Percentiles rank a stretch among this genome's conserved stretches.
Conservation (phyloP, 53 echinoderm and acorn worm species). For the Luidia sarsii region DNA sequence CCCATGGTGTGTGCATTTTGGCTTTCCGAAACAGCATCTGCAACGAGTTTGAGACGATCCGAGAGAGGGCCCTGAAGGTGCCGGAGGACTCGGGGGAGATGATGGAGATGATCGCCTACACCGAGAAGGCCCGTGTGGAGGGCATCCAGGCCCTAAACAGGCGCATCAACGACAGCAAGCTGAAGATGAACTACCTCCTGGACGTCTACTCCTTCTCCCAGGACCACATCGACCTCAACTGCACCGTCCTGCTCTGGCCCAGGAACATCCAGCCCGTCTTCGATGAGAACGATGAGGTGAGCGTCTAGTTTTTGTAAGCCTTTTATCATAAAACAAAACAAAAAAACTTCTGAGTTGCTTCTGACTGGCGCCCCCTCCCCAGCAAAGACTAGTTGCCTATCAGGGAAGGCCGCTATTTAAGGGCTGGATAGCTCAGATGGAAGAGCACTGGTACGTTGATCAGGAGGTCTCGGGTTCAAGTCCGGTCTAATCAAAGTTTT, state of each 20-base stretch:
- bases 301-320: not conserved
- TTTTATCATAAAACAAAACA: not conserved
- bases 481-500: too few relatives aligned
- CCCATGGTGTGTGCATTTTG: too few relatives aligned
- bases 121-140: conserved; percentile 88
- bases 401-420: too few relatives aligned
- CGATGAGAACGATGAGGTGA: conserved; percentile 96
- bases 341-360: too few relatives aligned
- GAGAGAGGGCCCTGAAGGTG: conserved; percentile 83
- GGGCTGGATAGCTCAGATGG: too few relatives aligned
- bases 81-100: conserved; percentile 92
- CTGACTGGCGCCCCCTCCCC: too few relatives aligned
- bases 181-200: conserved; percentile 86
- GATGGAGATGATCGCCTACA: conserved; percentile 95
- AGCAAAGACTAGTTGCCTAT: too few relatives aligned
- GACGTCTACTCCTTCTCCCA: conserved; percentile 92
- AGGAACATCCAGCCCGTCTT: conserved; percentile 88
- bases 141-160: conserved; percentile 85
- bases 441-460: too few relatives aligned
- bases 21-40: conserved; percentile 99
- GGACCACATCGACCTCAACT: conserved; percentile 92
- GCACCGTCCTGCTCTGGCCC: conserved; percentile 91
- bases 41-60: conserved; percentile 94
- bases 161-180: conserved; percentile 78
- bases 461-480: too few relatives aligned